Evolutionary conservation across 2,797 vertebrate species (phyloP).

Genomic region (Danionella dracula): DNA sequence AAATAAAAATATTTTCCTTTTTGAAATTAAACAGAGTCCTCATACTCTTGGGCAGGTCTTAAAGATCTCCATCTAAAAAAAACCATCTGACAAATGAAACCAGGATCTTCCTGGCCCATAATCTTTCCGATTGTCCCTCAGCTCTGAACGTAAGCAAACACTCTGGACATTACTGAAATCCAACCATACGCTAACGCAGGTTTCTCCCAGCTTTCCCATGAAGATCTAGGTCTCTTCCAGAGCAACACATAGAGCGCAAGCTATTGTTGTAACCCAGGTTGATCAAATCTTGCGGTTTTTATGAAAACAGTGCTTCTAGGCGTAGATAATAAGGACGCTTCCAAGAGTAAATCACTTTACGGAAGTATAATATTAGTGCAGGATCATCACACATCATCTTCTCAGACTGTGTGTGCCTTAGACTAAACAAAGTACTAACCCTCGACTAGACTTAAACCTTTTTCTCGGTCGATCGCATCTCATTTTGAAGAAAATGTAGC

Average conservation of each 20-base stretch:
- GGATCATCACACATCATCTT: constrained; percentile 19
- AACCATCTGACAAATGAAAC: constrained; percentile 42
- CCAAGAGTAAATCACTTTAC: constrained; percentile 63
- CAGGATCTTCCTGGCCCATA: constrained; percentile 45
- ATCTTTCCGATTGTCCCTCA: constrained; percentile 54
- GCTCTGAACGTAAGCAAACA: constrained; percentile 57
- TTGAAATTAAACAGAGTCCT: constrained; percentile 2
- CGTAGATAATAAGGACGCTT: constrained; percentile 37
- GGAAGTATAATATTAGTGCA: constrained; percentile 68
- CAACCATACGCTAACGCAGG: constrained; percentile 36
- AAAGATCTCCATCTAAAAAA: constrained; percentile 10
- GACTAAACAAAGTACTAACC: no score
- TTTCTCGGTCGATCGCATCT: no score
- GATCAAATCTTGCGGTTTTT: constrained; percentile 56
- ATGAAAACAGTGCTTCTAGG: constrained; percentile 54
- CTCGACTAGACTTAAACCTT: no score
- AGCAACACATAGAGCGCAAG: constrained; percentile 40
- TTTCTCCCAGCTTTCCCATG: constrained; percentile 43
- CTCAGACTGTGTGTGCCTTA: no score
- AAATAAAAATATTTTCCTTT: no score
- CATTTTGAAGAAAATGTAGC: no score
- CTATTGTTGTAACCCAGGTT: constrained; percentile 68
- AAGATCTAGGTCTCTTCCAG: constrained; percentile 50
- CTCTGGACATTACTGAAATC: constrained; percentile 46
- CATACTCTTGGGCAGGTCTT: constrained; percentile 42